Evolutionary conservation across 2,888 invertebrate species (phyloP), one percentile per base, ranked within the genome.

Genomic region (Cenopis cana): DNA sequence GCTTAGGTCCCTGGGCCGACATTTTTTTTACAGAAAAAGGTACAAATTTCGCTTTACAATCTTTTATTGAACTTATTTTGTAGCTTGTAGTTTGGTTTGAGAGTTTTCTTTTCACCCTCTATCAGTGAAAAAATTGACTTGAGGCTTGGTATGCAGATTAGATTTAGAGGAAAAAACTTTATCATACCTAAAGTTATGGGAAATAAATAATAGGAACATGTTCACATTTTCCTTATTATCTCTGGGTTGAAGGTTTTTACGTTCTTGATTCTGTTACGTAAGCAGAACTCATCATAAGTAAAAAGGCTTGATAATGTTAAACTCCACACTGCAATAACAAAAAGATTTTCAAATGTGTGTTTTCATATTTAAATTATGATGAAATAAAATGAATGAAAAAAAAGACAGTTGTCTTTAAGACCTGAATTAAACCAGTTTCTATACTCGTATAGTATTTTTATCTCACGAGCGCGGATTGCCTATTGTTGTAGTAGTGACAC

Each of bases 161-260:
- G 33, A 33, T 33, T 33, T 33, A 33, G 33, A 33, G 33, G 33
- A 6, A 33, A 33, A 33, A 33, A 33, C 33, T 5, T 33, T 46
- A 41, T n/a, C 41, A 6, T 41, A 17, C 56, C 11, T 17, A 56
- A 46, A 60, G n/a, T 60, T 46, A 24, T 12, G 24, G 29, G 46
- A 60, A 60, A 46, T 60, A 49, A 24, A 12, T 57, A 14, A 3
- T 38, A 14, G 33, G 8, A 4, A 10, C 6, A 24, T 46, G 60
- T n/a, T 60, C 29, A 50, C 49, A 61, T 61, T 61, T 61, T 61
- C 49, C 61, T 61, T 33, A 60, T 60, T 46, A 20, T 55, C 24
- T 29, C 24, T 29, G 60, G 46, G 46, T 49, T 11, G 9, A 49
- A 61, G 49, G 49, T 50, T 61, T 46, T 49, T 50, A 18, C n/a